These are phyloP conservation scores for Prosapia bicincta DNA, from an alignment of 2,888 invertebrate species.

Conservation along the genomic window DNA sequence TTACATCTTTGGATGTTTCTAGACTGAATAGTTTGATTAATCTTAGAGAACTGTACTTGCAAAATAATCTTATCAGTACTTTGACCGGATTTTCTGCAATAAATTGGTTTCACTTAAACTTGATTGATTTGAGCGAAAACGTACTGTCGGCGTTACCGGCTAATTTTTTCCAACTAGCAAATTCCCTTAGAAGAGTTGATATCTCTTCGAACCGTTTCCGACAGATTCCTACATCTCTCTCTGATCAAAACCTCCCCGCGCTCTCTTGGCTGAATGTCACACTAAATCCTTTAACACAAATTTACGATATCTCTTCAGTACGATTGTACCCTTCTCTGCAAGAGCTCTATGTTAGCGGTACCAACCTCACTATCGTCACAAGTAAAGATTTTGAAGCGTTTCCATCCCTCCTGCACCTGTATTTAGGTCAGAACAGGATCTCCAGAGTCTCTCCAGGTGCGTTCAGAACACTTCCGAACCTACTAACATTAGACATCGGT, in stretches of 20 bases:
- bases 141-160: conserved; percentile 70
- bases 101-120: conserved; percentile 67
- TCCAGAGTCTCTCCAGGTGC: conserved; percentile 80
- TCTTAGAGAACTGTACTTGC: conserved; percentile 69
- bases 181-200: conserved; percentile 68
- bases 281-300: conserved; percentile 69
- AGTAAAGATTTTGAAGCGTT: conserved; percentile 84
- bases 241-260: conserved; percentile 68
- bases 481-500: conserved; percentile 76
- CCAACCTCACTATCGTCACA: conserved; percentile 77
- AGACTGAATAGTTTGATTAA: conserved; percentile 71
- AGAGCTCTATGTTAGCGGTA: conserved; percentile 74
- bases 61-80: conserved; percentile 69
- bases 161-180: conserved; percentile 72
- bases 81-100: conserved; percentile 71
- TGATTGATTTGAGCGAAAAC: conserved; percentile 74
- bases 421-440: conserved; percentile 69
- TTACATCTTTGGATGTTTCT: conserved; percentile 67
- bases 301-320: conserved; percentile 33
- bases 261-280: conserved; percentile 77
- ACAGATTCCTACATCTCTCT: conserved; percentile 74
- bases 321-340: conserved; percentile 48
- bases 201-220: conserved; percentile 74
- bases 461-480: conserved; percentile 70
- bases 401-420: conserved; percentile 70